phyloP scores from a whole-genome alignment of 1,140 invertebrate species.

The Orius insidiosus region DNA sequence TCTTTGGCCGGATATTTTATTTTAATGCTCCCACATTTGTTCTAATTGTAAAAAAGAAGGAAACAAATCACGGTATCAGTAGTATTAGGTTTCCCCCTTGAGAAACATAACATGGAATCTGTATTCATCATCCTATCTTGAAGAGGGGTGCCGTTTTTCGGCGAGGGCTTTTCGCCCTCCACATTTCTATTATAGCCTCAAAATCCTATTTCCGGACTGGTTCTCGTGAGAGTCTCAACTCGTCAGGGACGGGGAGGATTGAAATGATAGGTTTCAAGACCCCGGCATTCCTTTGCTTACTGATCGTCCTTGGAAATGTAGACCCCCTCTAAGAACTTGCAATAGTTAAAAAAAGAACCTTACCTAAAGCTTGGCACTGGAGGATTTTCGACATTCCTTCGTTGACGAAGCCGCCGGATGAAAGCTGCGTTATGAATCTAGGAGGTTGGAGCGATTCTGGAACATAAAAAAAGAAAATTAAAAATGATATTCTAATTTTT shows the following conservation, averaged over 20 bases:
- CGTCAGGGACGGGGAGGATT: not conserved
- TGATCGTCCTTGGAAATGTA: too few relatives aligned
- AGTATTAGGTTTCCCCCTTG: not conserved
- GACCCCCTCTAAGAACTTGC: not conserved
- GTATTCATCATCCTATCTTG: not conserved
- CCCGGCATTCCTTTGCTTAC: not conserved
- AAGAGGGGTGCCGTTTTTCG: not conserved
- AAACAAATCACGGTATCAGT: not conserved
- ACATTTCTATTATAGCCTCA: too few relatives aligned
- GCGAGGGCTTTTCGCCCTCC: not conserved
- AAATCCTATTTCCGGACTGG: not conserved
- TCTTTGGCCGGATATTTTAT: too few relatives aligned
- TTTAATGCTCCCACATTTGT: too few relatives aligned
- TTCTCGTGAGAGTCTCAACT: not conserved
- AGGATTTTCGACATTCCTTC: slow-evolving; percentile 76
- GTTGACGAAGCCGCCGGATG: slow-evolving; percentile 62
- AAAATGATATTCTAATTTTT: too few relatives aligned
- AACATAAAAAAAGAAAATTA: slow-evolving; percentile 25
- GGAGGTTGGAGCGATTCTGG: slow-evolving; percentile 54
- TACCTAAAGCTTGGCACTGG: slow-evolving; percentile 72
- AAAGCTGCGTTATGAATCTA: slow-evolving; percentile 62
- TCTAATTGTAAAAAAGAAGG: not conserved
- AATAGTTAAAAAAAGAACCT: slow-evolving; percentile 24
- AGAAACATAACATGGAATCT: not conserved
- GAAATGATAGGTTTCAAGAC: too few relatives aligned